A percentile compares a stretch with the other conserved stretches of the same genome.
These are phyloP conservation scores for Adela reaumurella DNA, from an alignment of 2,888 invertebrate species.

Conservation along the genomic window DNA sequence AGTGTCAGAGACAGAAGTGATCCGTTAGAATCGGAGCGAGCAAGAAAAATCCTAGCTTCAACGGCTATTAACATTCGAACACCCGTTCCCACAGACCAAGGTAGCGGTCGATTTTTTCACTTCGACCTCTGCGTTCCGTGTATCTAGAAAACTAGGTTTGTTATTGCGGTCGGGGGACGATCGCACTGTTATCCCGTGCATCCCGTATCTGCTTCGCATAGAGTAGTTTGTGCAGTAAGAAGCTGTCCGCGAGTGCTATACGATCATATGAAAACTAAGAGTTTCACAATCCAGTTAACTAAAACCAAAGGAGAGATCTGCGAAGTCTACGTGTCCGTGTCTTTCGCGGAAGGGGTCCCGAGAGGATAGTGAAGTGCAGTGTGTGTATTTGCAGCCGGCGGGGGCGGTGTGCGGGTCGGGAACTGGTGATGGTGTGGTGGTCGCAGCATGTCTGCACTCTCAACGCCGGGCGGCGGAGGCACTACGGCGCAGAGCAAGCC, in stretches of 20 bases:
- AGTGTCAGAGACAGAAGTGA: slow-evolving; percentile 57
- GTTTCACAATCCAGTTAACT: too few relatives aligned
- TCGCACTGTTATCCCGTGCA: not conserved
- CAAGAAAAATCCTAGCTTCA: not conserved
- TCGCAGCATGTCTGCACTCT: slow-evolving; percentile 96
- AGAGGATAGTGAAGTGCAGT: slow-evolving; percentile 16
- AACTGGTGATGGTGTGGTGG: slow-evolving; percentile 80
- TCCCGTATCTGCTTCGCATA: not conserved
- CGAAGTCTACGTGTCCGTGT: not conserved
- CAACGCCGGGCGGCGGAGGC: slow-evolving; percentile 71
- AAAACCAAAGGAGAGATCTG: not conserved
- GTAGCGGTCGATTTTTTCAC: not conserved
- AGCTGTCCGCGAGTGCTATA: not conserved
- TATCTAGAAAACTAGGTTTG: not conserved
- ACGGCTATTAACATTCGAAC: not conserved
- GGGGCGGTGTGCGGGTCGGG: slow-evolving; percentile 43
- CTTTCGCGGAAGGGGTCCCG: too few relatives aligned
- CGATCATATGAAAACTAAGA: not conserved
- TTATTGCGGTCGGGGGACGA: not conserved
- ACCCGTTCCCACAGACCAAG: not conserved
- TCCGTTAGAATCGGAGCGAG: slow-evolving; percentile 15
- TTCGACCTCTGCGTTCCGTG: not conserved
- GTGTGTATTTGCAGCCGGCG: slow-evolving; percentile 43
- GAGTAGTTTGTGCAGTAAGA: not conserved
- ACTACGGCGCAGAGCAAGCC: slow-evolving; percentile 56